A percentile compares a stretch with the other conserved stretches of the same genome.
These are phyloP conservation scores for Drosophila antonietae DNA, from an alignment of 2,888 invertebrate genomes.

Conservation along the genomic window DNA sequence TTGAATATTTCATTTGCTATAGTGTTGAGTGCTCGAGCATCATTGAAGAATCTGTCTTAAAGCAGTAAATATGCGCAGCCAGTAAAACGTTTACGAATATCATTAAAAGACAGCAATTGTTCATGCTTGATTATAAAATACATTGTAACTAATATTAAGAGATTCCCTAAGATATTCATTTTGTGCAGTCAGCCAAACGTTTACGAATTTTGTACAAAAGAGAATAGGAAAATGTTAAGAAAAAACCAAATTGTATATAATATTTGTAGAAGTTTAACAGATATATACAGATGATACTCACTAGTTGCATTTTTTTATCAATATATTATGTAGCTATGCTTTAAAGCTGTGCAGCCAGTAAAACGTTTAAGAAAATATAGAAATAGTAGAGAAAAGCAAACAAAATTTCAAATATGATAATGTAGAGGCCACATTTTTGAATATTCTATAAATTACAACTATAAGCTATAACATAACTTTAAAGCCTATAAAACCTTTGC, in stretches of 20 bases:
- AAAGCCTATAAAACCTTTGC: not conserved
- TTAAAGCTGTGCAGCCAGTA: not conserved
- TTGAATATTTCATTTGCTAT: not conserved
- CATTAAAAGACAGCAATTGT: not conserved
- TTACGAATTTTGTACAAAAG: no score
- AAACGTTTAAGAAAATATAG: not conserved
- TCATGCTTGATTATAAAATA: not conserved
- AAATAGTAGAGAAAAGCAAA: no score
- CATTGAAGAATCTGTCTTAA: not conserved
- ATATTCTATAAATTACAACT: no score
- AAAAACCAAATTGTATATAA: no score
- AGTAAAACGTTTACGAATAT: constrained; percentile 1
- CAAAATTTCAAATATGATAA: no score
- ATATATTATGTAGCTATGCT: no score
- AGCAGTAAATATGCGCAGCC: not conserved
- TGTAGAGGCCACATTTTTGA: no score
- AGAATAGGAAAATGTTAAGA: not conserved
- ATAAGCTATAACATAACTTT: not conserved
- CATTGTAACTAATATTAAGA: not conserved
- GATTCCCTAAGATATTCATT: not conserved
- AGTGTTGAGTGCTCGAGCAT: not conserved
- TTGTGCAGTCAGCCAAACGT: not conserved
- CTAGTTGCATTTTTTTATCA: no score
- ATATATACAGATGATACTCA: no score
- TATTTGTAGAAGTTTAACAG: no score